Evolutionary conservation across 1,140 invertebrate species (phyloP), one percentile per base, ranked within the genome.

Genomic region (Zaprionus africanus): DNA sequence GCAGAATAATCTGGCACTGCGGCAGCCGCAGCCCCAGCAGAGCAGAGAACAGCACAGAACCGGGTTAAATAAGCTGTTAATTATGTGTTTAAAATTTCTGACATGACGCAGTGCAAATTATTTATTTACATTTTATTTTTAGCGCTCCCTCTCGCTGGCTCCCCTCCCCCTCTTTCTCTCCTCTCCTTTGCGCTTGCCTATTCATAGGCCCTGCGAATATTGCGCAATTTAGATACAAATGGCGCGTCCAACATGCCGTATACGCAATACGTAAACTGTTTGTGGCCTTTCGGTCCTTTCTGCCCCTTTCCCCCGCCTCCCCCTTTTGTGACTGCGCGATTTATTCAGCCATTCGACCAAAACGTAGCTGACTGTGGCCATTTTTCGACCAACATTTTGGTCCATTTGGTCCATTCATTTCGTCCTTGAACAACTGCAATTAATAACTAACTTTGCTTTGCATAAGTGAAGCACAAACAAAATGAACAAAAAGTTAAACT

Each of bases 31-130:
- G 56, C 31, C 63, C 26, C 54, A 62, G n/a, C 58, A 58, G 54
- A 56, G 53, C 13, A 31, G 24, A 13, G 46, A 5, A 49, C 51
- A 65, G 38, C 58, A 46, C 59, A 65, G 67, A 85, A 69, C 79
- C 76, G 90, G 87, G 82, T 91, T 91, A 91, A 91, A 91, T 91
- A 91, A 91, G 81, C 79, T 83, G 85, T 88, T 91, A 91, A 91
- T 91, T 91, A 91, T 91, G 85, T 83, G 90, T 82, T 91, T 91
- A 86, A 91, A 87, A 87, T 88, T 87, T 87, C 81, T 88, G 83
- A 84, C 83, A 87, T 90, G 85, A 90, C 81, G 84, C 84, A 88
- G 84, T 85, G 81, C 84, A 90, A 88, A 88, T 88, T 88, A 88
- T 88, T 88, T 90, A 88, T 90, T 88, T 83, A 81, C 78, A 84